Percentiles rank a stretch among this genome's conserved stretches.
Conservation (phyloP, 1,140 invertebrate species). For the Nylanderia fulva region DNA sequence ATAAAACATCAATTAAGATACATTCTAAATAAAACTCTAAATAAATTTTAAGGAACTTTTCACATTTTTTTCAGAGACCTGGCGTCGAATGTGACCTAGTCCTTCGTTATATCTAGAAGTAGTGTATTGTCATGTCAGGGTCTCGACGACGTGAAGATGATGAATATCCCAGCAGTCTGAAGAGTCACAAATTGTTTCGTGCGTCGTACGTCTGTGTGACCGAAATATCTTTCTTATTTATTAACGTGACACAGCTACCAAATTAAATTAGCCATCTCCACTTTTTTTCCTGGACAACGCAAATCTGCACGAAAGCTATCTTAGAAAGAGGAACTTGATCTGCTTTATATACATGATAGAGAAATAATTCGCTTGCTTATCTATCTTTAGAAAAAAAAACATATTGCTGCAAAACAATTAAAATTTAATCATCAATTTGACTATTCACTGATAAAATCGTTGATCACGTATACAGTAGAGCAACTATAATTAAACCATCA, state of each 20-base stretch:
- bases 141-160: conserved; percentile 74
- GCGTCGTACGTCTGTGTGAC: conserved; percentile 49
- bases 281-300: conserved; percentile 1
- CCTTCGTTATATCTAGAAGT: conserved; percentile 56
- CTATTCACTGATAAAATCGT: conserved; percentile 1
- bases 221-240: conserved; percentile 63
- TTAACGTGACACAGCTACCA: conserved; percentile 52
- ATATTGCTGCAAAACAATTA: conserved; percentile 1
- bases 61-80: neutral
- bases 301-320: conserved; percentile 8
- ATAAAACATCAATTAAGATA: neutral
- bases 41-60: conserved; percentile 15
- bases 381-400: neutral
- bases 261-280: conserved; percentile 51
- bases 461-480: neutral
- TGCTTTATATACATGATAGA: neutral
- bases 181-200: conserved; percentile 74
- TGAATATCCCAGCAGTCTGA: conserved; percentile 69
- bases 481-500: conserved; percentile 80
- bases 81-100: conserved; percentile 41
- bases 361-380: neutral
- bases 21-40: neutral
- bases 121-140: conserved; percentile 60
- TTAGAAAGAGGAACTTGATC: neutral
- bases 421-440: neutral